Base-by-base conservation (phyloP, 2,888 invertebrate species). In the Automeris io region DNA sequence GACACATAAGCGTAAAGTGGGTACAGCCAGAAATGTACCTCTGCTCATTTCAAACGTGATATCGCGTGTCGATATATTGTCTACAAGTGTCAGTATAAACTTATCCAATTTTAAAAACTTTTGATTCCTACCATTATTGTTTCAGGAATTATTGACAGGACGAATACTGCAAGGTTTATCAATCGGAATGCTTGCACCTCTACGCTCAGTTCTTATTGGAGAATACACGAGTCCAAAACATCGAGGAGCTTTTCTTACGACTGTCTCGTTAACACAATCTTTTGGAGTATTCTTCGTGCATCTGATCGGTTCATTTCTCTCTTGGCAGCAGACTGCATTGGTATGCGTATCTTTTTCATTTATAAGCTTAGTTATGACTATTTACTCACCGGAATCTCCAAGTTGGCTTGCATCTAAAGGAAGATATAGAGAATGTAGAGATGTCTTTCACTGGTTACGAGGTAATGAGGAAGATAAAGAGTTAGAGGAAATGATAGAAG, bases 231-330 rank as follows among this genome's bases (percentile, higher is more conserved):
- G 88, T 35, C 91, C 89, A 0, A 80, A 73, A 43, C 78, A 90
- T 41, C 78, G 92, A 18, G 90, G 91, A 1, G 75, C 88, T 2
- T 76, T 91, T 12, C 78, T 90, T 29, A 82, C 90, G 7, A 80
- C 82, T 1, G 80, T 89, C 1, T 87, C 89, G 0, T 63, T 90
- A 2, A 75, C 88, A 0, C 83, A 90, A 23, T 83, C 90, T 0
- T 46, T 81, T 9, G 91, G 91, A 5, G 88, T 91, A 23, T 75
- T 91, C 7, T 52, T 88, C 5, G 82, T 88, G 3, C 92, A 92
- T 51, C 58, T 83, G 0, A 52, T 91, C 1, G 92, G 92, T 0
- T 88, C 88, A 2, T 73, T 87, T 49, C 51, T 88, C 1, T 61
- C 72, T 22, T 90, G 90, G 90, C 70, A 86, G 49, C 61, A 65